phyloP scores from a whole-genome alignment of 1,140 invertebrate species.

The Drosophila eugracilis region DNA sequence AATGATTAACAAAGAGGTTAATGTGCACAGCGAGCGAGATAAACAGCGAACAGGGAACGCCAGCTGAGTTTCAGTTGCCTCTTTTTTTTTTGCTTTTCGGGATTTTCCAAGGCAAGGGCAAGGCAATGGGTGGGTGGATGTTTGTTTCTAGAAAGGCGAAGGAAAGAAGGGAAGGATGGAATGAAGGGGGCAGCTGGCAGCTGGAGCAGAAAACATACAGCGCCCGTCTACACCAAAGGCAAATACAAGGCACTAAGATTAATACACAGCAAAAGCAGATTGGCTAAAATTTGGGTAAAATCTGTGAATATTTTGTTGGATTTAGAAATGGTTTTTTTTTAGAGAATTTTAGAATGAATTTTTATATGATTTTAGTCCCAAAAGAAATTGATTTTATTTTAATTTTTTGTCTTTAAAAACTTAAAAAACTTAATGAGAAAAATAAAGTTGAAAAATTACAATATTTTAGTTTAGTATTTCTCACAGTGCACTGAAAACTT shows the following conservation, averaged over 20 bases:
- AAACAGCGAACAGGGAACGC: conserved; percentile 55
- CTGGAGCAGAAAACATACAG: conserved; percentile 12
- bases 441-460: background rate
- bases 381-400: no score
- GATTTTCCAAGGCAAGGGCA: conserved; percentile 21
- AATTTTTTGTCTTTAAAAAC: no score
- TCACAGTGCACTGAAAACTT: background rate
- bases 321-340: no score
- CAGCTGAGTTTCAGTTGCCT: conserved; percentile 31
- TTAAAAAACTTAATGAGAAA: no score
- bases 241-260: conserved; percentile 10
- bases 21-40: conserved; percentile 65
- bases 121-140: conserved; percentile 1
- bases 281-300: background rate
- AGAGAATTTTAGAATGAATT: no score
- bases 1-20: conserved; percentile 83
- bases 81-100: background rate
- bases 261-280: conserved; percentile 4
- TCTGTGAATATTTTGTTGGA: background rate
- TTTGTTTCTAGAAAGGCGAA: background rate
- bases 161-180: background rate
- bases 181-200: conserved; percentile 1
- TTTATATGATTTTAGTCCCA: no score
- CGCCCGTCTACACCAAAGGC: background rate
- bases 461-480: background rate